Conservation (phyloP, 2,797 vertebrate species). For the Ambastaia sidthimunki region DNA sequence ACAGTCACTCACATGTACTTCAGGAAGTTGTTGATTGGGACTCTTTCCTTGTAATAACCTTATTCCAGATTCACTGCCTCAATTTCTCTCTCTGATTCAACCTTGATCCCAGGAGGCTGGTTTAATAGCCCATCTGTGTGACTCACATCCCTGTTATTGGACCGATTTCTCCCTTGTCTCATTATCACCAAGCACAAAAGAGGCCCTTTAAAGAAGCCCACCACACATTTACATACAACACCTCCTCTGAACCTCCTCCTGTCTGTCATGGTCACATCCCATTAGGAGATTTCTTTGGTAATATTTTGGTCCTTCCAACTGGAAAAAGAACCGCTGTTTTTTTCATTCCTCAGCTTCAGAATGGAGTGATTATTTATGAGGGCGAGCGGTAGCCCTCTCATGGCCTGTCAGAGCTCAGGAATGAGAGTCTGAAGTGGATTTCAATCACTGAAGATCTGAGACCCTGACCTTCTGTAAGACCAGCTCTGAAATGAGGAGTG, state of each 20-base stretch:
- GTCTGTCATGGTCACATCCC: not conserved
- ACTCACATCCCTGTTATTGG: slow-evolving; percentile 25
- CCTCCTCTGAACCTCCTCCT: not conserved
- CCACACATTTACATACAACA: not conserved
- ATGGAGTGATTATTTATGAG: slow-evolving; percentile 28
- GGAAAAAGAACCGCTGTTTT: not conserved
- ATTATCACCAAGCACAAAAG: not conserved
- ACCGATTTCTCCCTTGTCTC: slow-evolving; percentile 11
- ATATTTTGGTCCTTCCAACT: not conserved
- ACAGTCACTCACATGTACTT: too few species aligned
- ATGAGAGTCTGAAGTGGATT: slow-evolving; percentile 29
- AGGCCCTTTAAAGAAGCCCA: slow-evolving; percentile 2
- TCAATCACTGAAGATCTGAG: slow-evolving; percentile 47
- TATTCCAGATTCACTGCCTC: not conserved
- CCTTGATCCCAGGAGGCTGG: not conserved
- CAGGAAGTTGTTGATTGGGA: slow-evolving; percentile 1
- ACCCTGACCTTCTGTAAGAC: slow-evolving; percentile 41
- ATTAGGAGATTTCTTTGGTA: slow-evolving; percentile 23
- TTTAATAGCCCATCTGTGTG: slow-evolving; percentile 40
- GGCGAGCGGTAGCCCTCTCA: not conserved
- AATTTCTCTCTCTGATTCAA: slow-evolving; percentile 20
- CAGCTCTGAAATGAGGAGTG: slow-evolving; percentile 21
- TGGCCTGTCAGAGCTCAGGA: not conserved
- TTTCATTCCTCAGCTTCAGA: not conserved
- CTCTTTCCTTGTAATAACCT: not conserved